Percentiles rank a stretch among this genome's conserved stretches.
Evolutionary conservation across 2,888 invertebrate species (phyloP).

Genomic region (Unio delphinus): DNA sequence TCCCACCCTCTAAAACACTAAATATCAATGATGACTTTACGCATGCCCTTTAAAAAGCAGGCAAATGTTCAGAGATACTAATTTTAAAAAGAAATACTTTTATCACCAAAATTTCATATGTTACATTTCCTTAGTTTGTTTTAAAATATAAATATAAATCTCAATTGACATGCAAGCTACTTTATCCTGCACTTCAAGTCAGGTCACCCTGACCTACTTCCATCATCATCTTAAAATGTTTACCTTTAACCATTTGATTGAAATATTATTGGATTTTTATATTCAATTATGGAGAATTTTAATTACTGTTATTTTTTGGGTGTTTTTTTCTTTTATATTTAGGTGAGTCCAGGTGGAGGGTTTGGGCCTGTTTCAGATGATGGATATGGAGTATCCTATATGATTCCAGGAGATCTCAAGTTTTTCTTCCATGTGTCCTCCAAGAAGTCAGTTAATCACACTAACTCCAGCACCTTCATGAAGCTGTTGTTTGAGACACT

Average conservation of each 20-base stretch:
- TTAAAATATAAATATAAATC: too few species aligned
- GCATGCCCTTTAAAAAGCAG: too few species aligned
- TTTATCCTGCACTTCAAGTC: too few species aligned
- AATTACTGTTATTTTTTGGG: not conserved
- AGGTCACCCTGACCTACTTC: too few species aligned
- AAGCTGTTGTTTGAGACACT: slow-evolving; percentile 69
- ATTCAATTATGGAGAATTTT: not conserved
- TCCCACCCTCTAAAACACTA: too few species aligned
- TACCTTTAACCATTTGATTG: not conserved
- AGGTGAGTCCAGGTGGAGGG: slow-evolving; percentile 74
- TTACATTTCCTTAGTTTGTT: too few species aligned
- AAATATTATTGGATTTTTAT: slow-evolving; percentile 1
- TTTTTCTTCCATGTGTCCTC: slow-evolving; percentile 74
- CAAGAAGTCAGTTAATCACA: slow-evolving; percentile 69
- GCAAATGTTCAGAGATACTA: too few species aligned
- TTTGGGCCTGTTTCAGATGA: slow-evolving; percentile 74
- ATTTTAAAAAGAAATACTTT: too few species aligned
- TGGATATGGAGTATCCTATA: slow-evolving; percentile 74
- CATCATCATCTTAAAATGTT: too few species aligned
- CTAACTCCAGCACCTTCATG: slow-evolving; percentile 70
- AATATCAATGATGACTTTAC: too few species aligned
- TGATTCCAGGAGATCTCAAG: slow-evolving; percentile 72
- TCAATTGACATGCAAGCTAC: too few species aligned
- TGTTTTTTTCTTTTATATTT: slow-evolving; percentile 17
- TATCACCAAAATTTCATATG: too few species aligned